A percentile compares a stretch with the other conserved stretches of the same genome.
Evolutionary conservation across 2,797 vertebrate species (phyloP).

Genomic region (Pipistrellus kuhlii): DNA sequence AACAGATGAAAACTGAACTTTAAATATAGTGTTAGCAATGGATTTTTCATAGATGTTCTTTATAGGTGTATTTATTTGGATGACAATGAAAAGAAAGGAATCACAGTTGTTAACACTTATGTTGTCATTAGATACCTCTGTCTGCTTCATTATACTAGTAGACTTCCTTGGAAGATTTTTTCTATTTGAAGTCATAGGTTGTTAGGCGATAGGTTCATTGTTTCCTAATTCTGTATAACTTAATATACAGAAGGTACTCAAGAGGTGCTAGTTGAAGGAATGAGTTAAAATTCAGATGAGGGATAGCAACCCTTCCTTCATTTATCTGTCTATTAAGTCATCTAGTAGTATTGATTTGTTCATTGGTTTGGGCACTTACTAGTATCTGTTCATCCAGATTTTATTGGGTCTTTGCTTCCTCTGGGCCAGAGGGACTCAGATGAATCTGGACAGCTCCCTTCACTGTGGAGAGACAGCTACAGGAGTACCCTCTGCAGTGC

Average conservation of each 20-base stretch:
- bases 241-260: not conserved
- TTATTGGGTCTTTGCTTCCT: not conserved
- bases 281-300: not conserved
- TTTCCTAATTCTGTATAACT: conserved; percentile 13
- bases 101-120: not conserved
- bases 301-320: not conserved
- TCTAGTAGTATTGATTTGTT: not conserved
- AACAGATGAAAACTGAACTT: not conserved
- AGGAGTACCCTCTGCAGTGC: not conserved
- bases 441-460: not conserved
- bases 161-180: not conserved
- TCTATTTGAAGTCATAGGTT: not conserved
- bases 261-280: not conserved
- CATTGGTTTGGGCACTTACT: not conserved
- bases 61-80: not conserved
- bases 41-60: too few relatives aligned
- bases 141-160: not conserved
- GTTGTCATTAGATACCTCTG: not conserved
- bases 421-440: not conserved
- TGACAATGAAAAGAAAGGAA: not conserved
- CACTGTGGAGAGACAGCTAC: not conserved
- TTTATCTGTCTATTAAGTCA: not conserved
- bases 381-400: not conserved
- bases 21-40: too few relatives aligned
- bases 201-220: not conserved